Evolutionary conservation across 2,888 invertebrate species (phyloP).

Genomic region (Leptothorax acervorum): DNA sequence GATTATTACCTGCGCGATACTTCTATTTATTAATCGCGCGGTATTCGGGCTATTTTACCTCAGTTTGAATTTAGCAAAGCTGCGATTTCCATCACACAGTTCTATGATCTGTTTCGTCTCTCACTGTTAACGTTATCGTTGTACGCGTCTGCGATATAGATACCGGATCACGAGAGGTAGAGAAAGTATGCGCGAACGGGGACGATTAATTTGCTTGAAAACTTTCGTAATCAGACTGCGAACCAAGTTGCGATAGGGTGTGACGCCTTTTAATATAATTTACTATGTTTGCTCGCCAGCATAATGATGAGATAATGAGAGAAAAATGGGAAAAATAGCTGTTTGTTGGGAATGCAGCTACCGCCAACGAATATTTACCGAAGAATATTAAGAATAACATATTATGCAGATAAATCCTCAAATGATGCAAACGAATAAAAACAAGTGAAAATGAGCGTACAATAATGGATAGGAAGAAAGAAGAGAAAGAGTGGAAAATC

Average conservation of each 20-base stretch:
- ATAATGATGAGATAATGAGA: slow-evolving; percentile 3
- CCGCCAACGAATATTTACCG: not conserved
- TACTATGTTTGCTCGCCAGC: slow-evolving; percentile 58
- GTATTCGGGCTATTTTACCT: slow-evolving; percentile 29
- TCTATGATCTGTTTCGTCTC: slow-evolving; percentile 53
- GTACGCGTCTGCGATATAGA: not conserved
- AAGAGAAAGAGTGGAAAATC: not conserved
- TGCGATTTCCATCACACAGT: slow-evolving; percentile 46
- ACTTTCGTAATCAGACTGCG: slow-evolving; percentile 80
- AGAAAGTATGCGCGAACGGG: slow-evolving; percentile 29
- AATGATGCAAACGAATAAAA: not conserved
- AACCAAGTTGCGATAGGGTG: slow-evolving; percentile 69
- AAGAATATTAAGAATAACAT: not conserved
- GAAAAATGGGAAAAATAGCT: not conserved
- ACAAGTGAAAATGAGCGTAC: not conserved
- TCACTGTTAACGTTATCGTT: not conserved
- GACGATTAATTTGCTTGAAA: slow-evolving; percentile 80
- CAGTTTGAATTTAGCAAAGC: slow-evolving; percentile 10
- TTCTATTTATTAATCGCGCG: slow-evolving; percentile 23
- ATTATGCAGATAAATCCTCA: not conserved
- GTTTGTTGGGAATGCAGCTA: not conserved
- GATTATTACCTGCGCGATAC: slow-evolving; percentile 15
- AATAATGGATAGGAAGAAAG: not conserved
- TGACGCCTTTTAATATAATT: slow-evolving; percentile 79
- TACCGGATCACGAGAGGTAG: slow-evolving; percentile 24